Conservation (phyloP, 1,140 invertebrate species). For the Monomorium pharaonis region DNA sequence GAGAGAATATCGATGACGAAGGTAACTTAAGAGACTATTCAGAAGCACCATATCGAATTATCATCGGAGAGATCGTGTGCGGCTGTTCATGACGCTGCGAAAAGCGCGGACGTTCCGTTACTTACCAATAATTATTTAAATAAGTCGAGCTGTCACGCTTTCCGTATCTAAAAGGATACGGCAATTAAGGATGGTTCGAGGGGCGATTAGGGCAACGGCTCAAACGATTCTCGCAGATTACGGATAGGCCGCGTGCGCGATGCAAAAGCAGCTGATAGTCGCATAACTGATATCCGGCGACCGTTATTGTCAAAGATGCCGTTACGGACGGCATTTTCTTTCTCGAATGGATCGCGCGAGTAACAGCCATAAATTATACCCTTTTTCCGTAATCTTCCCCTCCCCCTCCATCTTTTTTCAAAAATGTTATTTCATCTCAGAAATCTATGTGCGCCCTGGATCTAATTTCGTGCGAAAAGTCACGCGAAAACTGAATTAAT, state of each 20-base stretch:
- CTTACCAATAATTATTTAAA: conserved; percentile 56
- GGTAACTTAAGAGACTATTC: conserved; percentile 5
- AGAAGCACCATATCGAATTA: conserved; percentile 36
- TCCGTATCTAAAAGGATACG: conserved; percentile 13
- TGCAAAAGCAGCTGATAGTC: conserved; percentile 46
- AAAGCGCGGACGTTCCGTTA: conserved; percentile 46
- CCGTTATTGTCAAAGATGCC: conserved; percentile 46
- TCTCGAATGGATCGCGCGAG: not conserved
- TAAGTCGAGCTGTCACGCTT: conserved; percentile 26
- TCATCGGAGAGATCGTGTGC: conserved; percentile 18
- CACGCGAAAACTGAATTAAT: not conserved
- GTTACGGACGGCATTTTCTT: conserved; percentile 43
- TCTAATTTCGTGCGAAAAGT: not conserved
- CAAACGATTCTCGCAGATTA: conserved; percentile 43
- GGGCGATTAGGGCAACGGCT: conserved; percentile 48
- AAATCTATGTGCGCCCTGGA: not conserved
- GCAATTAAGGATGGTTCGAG: conserved; percentile 50
- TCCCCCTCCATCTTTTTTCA: not conserved
- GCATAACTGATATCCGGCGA: conserved; percentile 16
- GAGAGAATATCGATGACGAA: conserved; percentile 14
- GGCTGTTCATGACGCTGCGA: conserved; percentile 15
- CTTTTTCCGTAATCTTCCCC: not conserved
- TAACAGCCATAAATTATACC: conserved; percentile 51
- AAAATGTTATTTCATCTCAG: conserved; percentile 25
- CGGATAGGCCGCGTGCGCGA: conserved; percentile 15